These are phyloP conservation scores for Chydorus sphaericus DNA, from an alignment of 2,888 invertebrate genomes.

Conservation along the genomic window DNA sequence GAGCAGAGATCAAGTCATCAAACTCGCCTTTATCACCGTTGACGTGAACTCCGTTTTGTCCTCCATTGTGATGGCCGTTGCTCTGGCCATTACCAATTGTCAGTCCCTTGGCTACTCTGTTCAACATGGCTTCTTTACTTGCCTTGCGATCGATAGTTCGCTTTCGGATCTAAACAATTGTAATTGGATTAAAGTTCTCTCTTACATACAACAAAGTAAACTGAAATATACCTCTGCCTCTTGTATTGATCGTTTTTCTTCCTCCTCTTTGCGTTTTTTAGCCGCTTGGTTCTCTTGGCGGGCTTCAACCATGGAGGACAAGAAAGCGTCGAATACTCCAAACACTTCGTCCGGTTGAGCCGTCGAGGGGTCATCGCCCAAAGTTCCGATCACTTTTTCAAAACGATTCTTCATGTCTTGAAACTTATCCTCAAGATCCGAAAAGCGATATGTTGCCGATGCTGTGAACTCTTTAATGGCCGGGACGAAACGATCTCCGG, in stretches of 20 bases:
- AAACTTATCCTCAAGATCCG: slow-evolving; percentile 81
- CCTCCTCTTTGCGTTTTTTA: slow-evolving; percentile 67
- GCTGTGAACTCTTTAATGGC: slow-evolving; percentile 92
- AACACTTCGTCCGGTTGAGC: slow-evolving; percentile 77
- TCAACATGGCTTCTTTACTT: slow-evolving; percentile 50
- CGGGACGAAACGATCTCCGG: slow-evolving; percentile 69
- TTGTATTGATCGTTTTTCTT: slow-evolving; percentile 71
- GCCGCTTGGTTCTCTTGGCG: slow-evolving; percentile 76
- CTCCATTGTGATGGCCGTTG: slow-evolving; percentile 32
- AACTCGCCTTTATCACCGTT: slow-evolving; percentile 61
- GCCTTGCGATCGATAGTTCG: slow-evolving; percentile 75
- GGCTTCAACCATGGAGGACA: slow-evolving; percentile 67
- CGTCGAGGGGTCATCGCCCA: slow-evolving; percentile 69
- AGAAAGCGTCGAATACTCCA: slow-evolving; percentile 77
- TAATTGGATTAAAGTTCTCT: background rate
- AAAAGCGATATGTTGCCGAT: slow-evolving; percentile 76
- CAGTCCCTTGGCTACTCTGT: slow-evolving; percentile 16
- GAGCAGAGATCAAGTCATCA: slow-evolving; percentile 86
- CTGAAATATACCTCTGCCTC: slow-evolving; percentile 54
- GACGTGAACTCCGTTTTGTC: slow-evolving; percentile 2
- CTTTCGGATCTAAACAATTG: slow-evolving; percentile 48
- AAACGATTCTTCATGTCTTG: slow-evolving; percentile 90
- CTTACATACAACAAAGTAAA: background rate
- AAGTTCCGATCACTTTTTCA: slow-evolving; percentile 70
- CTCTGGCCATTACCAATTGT: slow-evolving; percentile 24